These are phyloP conservation scores for Philypnodon macrostomus DNA, from an alignment of 2,797 vertebrate species.

Conservation along the genomic window DNA sequence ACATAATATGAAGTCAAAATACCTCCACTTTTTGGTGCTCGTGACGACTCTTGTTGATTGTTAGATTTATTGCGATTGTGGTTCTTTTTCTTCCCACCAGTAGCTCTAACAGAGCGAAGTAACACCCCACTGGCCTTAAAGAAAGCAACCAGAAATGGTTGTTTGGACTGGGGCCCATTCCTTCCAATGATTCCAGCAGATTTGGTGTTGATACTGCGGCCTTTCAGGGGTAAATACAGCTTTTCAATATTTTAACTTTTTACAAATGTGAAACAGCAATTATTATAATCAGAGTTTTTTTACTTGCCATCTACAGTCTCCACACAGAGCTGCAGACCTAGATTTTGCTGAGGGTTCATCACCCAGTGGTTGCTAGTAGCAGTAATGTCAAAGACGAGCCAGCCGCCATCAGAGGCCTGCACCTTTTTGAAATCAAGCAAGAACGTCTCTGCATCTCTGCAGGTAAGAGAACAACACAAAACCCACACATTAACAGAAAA, in stretches of 20 bases:
- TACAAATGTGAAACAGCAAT: not conserved
- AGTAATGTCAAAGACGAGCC: slow-evolving; percentile 98
- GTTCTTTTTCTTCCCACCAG: slow-evolving; percentile 90
- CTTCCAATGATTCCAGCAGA: slow-evolving; percentile 95
- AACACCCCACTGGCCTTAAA: slow-evolving; percentile 98
- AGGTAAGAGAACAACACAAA: slow-evolving; percentile 16
- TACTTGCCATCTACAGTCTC: slow-evolving; percentile 91
- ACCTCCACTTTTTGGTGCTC: slow-evolving; percentile 85
- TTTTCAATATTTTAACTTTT: not conserved
- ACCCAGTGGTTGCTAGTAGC: slow-evolving; percentile 99
- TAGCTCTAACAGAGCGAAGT: slow-evolving; percentile 92
- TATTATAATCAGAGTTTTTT: slow-evolving; percentile 18
- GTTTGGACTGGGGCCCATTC: slow-evolving; percentile 94
- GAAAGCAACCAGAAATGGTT: slow-evolving; percentile 98
- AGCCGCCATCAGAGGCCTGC: slow-evolving; percentile 90
- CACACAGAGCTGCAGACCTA: slow-evolving; percentile 93
- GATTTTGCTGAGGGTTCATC: slow-evolving; percentile 95
- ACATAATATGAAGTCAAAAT: slow-evolving; percentile 39
- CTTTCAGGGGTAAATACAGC: slow-evolving; percentile 70
- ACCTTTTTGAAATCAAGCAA: slow-evolving; percentile 89
- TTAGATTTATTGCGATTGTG: slow-evolving; percentile 92
- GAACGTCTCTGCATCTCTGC: slow-evolving; percentile 95
- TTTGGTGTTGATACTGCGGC: slow-evolving; percentile 93
- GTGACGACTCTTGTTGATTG: slow-evolving; percentile 86
- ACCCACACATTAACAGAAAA: slow-evolving; percentile 6